These are phyloP conservation scores for Nephrotoma flavescens DNA, from an alignment of 2,888 invertebrate genomes.

Conservation along the genomic window DNA sequence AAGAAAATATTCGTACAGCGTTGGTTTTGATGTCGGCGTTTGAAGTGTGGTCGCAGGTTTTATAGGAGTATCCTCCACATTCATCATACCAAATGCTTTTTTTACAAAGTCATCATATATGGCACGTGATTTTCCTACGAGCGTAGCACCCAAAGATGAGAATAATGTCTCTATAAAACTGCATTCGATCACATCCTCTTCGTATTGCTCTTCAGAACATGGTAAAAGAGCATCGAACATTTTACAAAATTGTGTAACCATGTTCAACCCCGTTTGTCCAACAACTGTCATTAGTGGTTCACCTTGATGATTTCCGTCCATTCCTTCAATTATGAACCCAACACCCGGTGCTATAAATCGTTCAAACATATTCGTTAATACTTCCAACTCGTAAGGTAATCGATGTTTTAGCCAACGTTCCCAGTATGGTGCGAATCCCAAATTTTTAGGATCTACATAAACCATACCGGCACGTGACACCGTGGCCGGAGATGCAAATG, in stretches of 20 bases:
- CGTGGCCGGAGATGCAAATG: slow-evolving; percentile 84
- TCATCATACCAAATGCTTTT: slow-evolving; percentile 51
- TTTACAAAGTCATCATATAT: slow-evolving; percentile 73
- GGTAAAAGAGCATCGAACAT: slow-evolving; percentile 62
- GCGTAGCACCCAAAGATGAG: slow-evolving; percentile 50
- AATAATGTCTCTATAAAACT: slow-evolving; percentile 44
- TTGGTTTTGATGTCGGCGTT: slow-evolving; percentile 53
- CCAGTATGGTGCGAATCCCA: slow-evolving; percentile 79
- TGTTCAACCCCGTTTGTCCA: slow-evolving; percentile 70
- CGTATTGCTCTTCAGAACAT: slow-evolving; percentile 32
- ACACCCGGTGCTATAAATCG: slow-evolving; percentile 60
- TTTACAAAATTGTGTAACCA: slow-evolving; percentile 71
- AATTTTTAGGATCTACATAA: slow-evolving; percentile 81
- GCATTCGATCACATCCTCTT: slow-evolving; percentile 49
- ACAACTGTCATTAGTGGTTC: slow-evolving; percentile 66
- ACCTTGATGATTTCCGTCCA: slow-evolving; percentile 56
- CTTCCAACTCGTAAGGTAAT: slow-evolving; percentile 32
- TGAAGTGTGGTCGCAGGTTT: slow-evolving; percentile 53
- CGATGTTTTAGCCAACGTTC: slow-evolving; percentile 57
- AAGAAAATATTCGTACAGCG: slow-evolving; percentile 71
- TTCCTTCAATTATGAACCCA: slow-evolving; percentile 55
- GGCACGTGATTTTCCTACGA: slow-evolving; percentile 49
- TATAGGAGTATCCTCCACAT: slow-evolving; percentile 46
- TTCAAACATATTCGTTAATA: slow-evolving; percentile 45
- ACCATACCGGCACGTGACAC: slow-evolving; percentile 91